Percentiles rank a stretch among this genome's conserved stretches.
phyloP scores from a whole-genome alignment of 2,888 invertebrate species.

The Melikaiella ostensackeni region DNA sequence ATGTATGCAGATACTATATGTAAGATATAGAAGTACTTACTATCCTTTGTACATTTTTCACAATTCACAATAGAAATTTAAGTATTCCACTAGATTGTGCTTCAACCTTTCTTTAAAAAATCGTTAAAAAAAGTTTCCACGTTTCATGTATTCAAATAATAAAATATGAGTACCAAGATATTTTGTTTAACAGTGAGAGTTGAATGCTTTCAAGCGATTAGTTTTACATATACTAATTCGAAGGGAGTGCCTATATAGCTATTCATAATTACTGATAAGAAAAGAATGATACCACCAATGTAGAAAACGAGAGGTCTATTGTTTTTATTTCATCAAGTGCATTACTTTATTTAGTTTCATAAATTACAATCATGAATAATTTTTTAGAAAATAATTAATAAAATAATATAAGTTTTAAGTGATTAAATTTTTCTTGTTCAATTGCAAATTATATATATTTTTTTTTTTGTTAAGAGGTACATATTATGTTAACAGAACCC shows the following conservation, averaged over 20 bases:
- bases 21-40: too few species aligned
- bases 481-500: too few species aligned
- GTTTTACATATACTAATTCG: background rate
- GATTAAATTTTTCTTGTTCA: too few species aligned
- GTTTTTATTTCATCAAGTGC: background rate
- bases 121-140: background rate
- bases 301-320: background rate
- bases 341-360: background rate
- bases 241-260: background rate
- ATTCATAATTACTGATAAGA: background rate
- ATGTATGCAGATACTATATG: too few species aligned
- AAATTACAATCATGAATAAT: background rate
- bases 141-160: background rate
- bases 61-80: background rate
- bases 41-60: too few species aligned
- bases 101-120: background rate
- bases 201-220: background rate
- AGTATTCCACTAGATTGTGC: background rate
- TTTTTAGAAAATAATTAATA: background rate
- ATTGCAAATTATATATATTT: too few species aligned
- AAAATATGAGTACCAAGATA: background rate
- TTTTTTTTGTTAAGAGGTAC: too few species aligned
- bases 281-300: background rate
- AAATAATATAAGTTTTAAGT: too few species aligned
- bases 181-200: background rate